Percentiles rank a stretch among this genome's conserved stretches.
Evolutionary conservation across 2,888 invertebrate genomes (phyloP).

Genomic region (Lottia scabra): DNA sequence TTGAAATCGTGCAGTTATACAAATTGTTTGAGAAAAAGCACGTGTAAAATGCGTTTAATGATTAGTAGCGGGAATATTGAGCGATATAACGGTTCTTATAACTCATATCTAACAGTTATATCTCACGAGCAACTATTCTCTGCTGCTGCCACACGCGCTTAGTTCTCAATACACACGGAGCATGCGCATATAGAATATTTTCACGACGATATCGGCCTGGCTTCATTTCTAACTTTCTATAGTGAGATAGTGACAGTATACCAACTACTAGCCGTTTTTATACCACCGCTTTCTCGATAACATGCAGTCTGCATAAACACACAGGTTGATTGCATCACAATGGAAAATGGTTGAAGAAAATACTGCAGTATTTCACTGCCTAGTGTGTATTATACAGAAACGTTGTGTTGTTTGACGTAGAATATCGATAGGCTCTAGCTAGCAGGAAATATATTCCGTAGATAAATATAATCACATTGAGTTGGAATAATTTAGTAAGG

Average conservation of each 20-base stretch:
- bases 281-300: neutral
- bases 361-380: slow-evolving; percentile 10
- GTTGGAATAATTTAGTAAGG: neutral
- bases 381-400: slow-evolving; percentile 6
- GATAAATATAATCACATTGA: neutral
- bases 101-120: too few relatives aligned
- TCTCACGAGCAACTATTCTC: too few relatives aligned
- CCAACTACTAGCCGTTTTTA: too few relatives aligned
- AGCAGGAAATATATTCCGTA: too few relatives aligned
- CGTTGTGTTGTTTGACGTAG: slow-evolving; percentile 3
- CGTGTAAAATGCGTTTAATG: too few relatives aligned
- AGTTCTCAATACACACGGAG: neutral
- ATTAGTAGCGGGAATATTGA: too few relatives aligned
- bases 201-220: neutral
- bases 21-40: too few relatives aligned
- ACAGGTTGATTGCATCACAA: neutral
- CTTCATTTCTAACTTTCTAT: neutral
- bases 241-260: too few relatives aligned
- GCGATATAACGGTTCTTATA: too few relatives aligned
- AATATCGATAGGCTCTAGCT: neutral
- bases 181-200: neutral
- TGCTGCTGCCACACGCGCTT: slow-evolving; percentile 1
- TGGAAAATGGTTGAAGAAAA: slow-evolving; percentile 21
- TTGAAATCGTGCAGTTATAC: too few relatives aligned
- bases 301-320: neutral